These are phyloP conservation scores for Pardosa pseudoannulata DNA, from an alignment of 2,888 invertebrate genomes.

Conservation along the genomic window DNA sequence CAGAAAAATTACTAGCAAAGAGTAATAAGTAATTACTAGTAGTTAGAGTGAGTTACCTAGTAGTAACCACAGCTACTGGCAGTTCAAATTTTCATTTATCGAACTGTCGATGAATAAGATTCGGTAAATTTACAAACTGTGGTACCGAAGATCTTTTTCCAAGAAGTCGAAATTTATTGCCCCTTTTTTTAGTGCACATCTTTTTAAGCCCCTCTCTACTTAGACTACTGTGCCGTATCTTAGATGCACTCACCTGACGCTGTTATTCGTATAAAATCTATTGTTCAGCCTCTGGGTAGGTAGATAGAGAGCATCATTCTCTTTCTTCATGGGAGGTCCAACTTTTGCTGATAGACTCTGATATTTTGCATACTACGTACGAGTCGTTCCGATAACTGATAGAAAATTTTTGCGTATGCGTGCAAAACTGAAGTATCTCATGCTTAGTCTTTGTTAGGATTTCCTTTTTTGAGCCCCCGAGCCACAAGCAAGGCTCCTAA, in stretches of 20 bases:
- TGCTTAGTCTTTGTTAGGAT: background rate
- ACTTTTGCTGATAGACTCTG: background rate
- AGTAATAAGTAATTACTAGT: no score
- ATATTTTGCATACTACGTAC: background rate
- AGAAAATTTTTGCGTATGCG: slow-evolving; percentile 14
- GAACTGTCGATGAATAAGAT: no score
- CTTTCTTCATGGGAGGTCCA: background rate
- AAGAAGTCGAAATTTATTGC: no score
- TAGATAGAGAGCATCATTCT: slow-evolving; percentile 21
- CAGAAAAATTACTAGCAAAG: no score
- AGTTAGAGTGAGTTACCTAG: no score
- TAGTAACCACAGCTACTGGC: no score
- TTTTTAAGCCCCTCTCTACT: no score
- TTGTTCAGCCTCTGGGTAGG: slow-evolving; percentile 13
- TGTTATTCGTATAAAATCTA: slow-evolving; percentile 24
- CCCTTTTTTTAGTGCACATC: no score
- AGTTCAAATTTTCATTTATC: no score
- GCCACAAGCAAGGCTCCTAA: background rate
- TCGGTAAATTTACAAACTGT: no score
- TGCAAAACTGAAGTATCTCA: slow-evolving; percentile 27
- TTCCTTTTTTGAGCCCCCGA: background rate
- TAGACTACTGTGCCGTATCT: slow-evolving; percentile 11
- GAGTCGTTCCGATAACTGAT: slow-evolving; percentile 1
- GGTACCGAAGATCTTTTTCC: no score
- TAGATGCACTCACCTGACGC: background rate